Conservation (phyloP, 1,140 invertebrate species). For the Heliconius himera region DNA sequence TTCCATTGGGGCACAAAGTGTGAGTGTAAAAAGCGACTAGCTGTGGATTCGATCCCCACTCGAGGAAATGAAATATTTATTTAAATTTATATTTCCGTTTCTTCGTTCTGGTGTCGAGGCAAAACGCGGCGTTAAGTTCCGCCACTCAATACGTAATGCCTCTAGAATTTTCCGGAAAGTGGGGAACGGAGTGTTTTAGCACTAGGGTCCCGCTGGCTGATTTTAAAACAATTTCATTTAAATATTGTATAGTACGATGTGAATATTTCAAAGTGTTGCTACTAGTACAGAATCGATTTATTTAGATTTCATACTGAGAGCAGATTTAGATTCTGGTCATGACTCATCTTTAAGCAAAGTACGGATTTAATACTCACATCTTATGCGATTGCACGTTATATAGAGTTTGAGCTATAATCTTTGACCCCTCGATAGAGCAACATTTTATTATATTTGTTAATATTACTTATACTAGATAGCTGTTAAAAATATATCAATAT, state of each 20-base stretch:
- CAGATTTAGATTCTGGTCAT: not conserved
- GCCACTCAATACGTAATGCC: too few species aligned
- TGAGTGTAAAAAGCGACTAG: too few species aligned
- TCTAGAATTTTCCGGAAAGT: too few species aligned
- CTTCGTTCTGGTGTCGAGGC: too few species aligned
- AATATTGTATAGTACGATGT: not conserved
- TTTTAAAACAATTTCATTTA: not conserved
- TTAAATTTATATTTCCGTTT: too few species aligned
- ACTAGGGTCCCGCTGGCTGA: too few species aligned
- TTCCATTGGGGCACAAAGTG: too few species aligned
- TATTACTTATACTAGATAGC: too few species aligned
- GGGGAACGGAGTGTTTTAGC: too few species aligned
- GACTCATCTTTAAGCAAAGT: not conserved
- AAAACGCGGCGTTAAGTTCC: too few species aligned
- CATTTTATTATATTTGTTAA: not conserved
- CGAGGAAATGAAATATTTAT: too few species aligned
- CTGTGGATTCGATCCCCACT: too few species aligned
- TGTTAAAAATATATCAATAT: not conserved
- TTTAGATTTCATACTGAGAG: not conserved
- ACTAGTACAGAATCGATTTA: not conserved
- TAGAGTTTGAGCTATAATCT: not conserved
- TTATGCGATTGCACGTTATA: slow-evolving; percentile 8
- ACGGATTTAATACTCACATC: not conserved
- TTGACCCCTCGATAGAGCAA: not conserved
- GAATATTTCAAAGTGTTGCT: not conserved